Base-by-base conservation (phyloP, 2,113 vertebrate genomes). In the Tamias sibiricus region DNA sequence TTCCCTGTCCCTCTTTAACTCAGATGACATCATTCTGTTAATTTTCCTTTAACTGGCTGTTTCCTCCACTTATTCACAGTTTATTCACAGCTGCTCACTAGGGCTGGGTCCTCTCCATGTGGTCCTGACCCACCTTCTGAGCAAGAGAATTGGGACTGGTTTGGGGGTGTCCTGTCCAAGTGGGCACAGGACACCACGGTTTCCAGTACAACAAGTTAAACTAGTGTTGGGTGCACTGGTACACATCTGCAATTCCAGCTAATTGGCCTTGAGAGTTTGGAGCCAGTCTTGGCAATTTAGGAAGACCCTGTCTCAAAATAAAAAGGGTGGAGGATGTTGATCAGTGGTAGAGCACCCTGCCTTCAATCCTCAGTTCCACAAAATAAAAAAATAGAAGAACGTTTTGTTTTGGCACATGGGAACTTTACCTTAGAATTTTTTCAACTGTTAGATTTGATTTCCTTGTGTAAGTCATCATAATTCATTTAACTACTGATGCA, bases 101-200 rank as follows among this genome's bases (percentile, higher is more conserved):
- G 79, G 91, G 26, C 95, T 85, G 1, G 66, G 75, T 97, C 98
- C 95, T 97, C 24, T 96, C 97, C 98, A 0, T 0, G 93, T 98
- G 97, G 97, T 96, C 94, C 93, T 0, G 98, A 79, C 98, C 96
- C 26, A 86, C 91, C 77, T 5, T 59, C 90, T 95, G 99, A 99
- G 99, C 99, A 26, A 99, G 90, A 99, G 83, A 79, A 99, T 20
- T 0, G 81, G 99, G 98, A 98, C 99, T 99, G 99, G 97, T 95
- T 99, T 99, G 99, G 99, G 99, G 98, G 98, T 98, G 98, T 98
- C 98, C 17, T 98, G 74, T 8, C 20, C 3, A 19, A 99, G 98
- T 28, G 40, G 37, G 69, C 92, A 22, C 68, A 90, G 87, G 98
- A 96, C 98, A 91, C 98, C 98, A 98, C 66, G 84, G 98, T 98